Evolutionary conservation across 2,888 invertebrate genomes (phyloP), one percentile per base, ranked within the genome.

Genomic region (Muscina levida): DNA sequence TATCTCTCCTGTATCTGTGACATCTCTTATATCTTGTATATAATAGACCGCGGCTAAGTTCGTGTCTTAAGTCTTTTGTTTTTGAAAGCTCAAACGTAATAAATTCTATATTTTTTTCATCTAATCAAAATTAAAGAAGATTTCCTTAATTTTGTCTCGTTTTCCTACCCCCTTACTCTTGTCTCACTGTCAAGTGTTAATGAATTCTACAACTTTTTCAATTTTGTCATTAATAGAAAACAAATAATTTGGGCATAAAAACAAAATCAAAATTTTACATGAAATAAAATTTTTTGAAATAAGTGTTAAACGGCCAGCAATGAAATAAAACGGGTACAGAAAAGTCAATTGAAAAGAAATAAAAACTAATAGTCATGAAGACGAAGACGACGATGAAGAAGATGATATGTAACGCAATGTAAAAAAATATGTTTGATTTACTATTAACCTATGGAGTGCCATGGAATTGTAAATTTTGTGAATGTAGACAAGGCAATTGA

Each of bases 171-270:
- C 5, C 13, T 6, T 6, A 15, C 15, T 1, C 5, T 46, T 15
- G n/a, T 19, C 19, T 6, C 17, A 3, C 48, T 6, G 19, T 48
- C 6, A 48, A 5, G 48, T 48, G 48, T 48, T 48, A 48, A 48
- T 48, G 48, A 48, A 48, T 48, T 19, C 10, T 19, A 19, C 48
- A 48, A 48, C 48, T 48, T 48, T 48, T 48, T 48, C 15, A 15
- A n/a, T 42, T 2, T 42, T 2, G 42, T 42, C 15, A 15, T 1
- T 15, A 19, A 48, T 19, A 48, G 10, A 5, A 1, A 48, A n/a
- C 17, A 19, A 19, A 48, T 15, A 46, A 46, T 46, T 1, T 5
- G 15, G 15, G 2, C 4, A 19, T n/a, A n/a, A n/a, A n/a, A n/a
- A n/a, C n/a, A n/a, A n/a, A n/a, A n/a, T n/a, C n/a, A n/a, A n/a